A percentile compares a stretch with the other conserved stretches of the same genome.
Evolutionary conservation across 1,140 invertebrate species (phyloP).

Genomic region (Zaprionus nigranus): DNA sequence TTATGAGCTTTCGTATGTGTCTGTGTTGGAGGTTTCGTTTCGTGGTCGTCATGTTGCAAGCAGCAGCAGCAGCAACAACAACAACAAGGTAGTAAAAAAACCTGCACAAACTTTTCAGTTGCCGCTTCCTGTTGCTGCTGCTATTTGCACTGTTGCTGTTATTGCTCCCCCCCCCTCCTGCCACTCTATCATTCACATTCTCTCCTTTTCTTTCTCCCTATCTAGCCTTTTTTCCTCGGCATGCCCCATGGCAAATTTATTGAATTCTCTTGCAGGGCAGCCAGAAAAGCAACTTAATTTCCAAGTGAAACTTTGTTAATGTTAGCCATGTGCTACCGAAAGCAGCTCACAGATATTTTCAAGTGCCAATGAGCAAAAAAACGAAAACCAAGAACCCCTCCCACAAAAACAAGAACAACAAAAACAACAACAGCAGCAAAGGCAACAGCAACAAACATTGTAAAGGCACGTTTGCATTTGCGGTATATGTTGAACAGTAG

Average conservation of each 20-base stretch:
- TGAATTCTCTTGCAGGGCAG: slow-evolving; percentile 63
- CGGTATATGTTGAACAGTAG: no score
- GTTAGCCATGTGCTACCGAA: slow-evolving; percentile 65
- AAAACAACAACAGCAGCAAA: slow-evolving; percentile 7
- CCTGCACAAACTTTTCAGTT: slow-evolving; percentile 59
- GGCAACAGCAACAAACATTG: slow-evolving; percentile 22
- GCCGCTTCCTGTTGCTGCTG: slow-evolving; percentile 36
- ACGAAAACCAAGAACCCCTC: neutral
- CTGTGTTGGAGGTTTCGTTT: slow-evolving; percentile 36
- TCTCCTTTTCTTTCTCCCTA: neutral
- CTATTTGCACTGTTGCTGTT: slow-evolving; percentile 52
- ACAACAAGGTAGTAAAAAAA: slow-evolving; percentile 25
- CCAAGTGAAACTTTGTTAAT: slow-evolving; percentile 75
- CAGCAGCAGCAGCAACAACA: slow-evolving; percentile 1
- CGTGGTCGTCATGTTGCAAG: slow-evolving; percentile 61
- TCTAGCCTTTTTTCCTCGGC: slow-evolving; percentile 8
- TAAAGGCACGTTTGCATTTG: slow-evolving; percentile 54
- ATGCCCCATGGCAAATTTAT: slow-evolving; percentile 70
- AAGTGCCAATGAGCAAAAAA: slow-evolving; percentile 49
- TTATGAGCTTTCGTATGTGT: slow-evolving; percentile 38
- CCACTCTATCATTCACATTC: neutral
- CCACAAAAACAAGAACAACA: neutral
- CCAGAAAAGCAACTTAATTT: slow-evolving; percentile 77
- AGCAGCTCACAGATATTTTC: slow-evolving; percentile 61
- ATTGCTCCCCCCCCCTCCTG: slow-evolving; percentile 16